phyloP scores from a whole-genome alignment of 2,888 invertebrate species.

The Drepanosiphum platanoidis region DNA sequence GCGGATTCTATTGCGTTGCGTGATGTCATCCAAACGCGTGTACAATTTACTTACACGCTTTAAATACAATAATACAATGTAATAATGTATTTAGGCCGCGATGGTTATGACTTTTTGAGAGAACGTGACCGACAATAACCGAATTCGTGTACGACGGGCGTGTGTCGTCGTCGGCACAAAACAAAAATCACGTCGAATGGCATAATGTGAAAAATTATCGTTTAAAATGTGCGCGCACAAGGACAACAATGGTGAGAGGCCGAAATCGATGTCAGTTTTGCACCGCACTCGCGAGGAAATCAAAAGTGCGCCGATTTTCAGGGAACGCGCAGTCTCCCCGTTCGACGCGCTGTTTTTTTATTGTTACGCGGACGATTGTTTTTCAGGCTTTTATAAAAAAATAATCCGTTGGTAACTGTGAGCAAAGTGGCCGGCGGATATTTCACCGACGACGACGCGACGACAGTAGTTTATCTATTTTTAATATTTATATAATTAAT shows the following conservation, averaged over 20 bases:
- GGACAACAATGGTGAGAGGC: conserved; percentile 7
- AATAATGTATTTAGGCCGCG: too few relatives aligned
- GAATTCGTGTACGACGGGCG: conserved; percentile 3
- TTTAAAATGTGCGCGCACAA: not conserved
- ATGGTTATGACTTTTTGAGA: not conserved
- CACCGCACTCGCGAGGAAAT: not conserved
- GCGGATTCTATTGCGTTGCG: too few relatives aligned
- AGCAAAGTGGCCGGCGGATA: too few relatives aligned
- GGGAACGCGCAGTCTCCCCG: not conserved
- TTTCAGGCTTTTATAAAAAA: too few relatives aligned
- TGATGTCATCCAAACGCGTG: too few relatives aligned
- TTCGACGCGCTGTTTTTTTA: not conserved
- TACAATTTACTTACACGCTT: too few relatives aligned
- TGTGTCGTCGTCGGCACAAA: not conserved
- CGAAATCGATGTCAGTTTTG: not conserved
- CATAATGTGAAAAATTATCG: conserved; percentile 1
- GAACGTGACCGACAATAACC: conserved; percentile 30
- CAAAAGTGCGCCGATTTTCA: not conserved
- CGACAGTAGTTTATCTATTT: too few relatives aligned
- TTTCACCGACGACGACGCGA: too few relatives aligned
- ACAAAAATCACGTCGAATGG: not conserved
- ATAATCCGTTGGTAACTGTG: too few relatives aligned
- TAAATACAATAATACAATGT: too few relatives aligned
- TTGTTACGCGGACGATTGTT: not conserved
- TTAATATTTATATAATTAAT: too few relatives aligned